Conservation (phyloP, 2,113 vertebrate species). For the Gulo gulo region DNA sequence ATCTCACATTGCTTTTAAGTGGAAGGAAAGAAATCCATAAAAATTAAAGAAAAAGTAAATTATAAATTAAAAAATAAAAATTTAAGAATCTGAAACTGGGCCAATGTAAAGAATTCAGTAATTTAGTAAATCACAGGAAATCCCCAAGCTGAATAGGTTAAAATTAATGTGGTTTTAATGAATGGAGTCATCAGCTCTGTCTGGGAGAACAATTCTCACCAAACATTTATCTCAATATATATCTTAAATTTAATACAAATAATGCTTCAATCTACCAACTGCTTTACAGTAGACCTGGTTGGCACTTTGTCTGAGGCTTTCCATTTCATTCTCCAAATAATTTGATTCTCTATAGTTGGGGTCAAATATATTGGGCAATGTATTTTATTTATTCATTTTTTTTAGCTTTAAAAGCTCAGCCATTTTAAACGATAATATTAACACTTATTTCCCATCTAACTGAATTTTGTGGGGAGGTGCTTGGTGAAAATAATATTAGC, state of each 20-base stretch:
- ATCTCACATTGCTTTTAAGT: background rate
- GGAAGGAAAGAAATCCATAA: background rate
- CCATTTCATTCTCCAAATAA: background rate
- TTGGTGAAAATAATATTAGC: background rate
- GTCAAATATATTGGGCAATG: background rate
- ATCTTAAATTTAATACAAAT: background rate
- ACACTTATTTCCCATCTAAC: background rate
- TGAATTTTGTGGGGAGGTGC: background rate
- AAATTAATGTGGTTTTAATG: conserved; percentile 25
- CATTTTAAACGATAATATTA: conserved; percentile 1
- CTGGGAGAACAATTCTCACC: background rate
- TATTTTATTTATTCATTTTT: conserved; percentile 8
- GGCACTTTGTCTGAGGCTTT: background rate
- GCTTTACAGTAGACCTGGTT: background rate
- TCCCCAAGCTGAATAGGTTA: background rate
- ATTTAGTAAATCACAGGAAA: background rate
- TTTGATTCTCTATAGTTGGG: background rate
- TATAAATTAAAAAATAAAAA: background rate
- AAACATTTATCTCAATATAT: background rate
- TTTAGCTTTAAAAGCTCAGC: conserved; percentile 11
- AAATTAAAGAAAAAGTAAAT: background rate
- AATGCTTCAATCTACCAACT: background rate
- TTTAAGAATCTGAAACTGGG: background rate
- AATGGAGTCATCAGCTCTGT: background rate
- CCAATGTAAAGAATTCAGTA: conserved; percentile 4